Conservation (phyloP, 2,797 vertebrate genomes). For the Sebastes vulpes region DNA sequence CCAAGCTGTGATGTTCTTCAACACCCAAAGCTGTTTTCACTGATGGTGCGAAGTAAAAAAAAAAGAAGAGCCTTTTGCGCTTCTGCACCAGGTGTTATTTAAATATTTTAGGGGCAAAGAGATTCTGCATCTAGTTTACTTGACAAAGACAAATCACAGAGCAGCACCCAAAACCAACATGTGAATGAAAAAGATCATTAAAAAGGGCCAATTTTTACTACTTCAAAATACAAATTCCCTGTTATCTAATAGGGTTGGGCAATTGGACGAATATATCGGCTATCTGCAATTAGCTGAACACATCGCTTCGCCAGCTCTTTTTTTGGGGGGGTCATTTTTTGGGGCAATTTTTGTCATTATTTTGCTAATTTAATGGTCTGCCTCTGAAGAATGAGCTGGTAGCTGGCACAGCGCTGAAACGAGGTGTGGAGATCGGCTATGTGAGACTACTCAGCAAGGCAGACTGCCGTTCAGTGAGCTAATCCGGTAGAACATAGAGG, state of each 20-base stretch:
- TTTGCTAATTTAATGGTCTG: background rate
- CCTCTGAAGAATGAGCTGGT: background rate
- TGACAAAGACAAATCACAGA: constrained; percentile 18
- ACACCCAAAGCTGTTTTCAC: constrained; percentile 62
- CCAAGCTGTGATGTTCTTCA: constrained; percentile 66
- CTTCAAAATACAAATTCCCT: background rate
- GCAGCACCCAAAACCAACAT: background rate
- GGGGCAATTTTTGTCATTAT: background rate
- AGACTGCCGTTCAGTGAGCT: background rate
- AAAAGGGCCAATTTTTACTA: background rate
- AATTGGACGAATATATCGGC: background rate
- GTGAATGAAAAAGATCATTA: background rate
- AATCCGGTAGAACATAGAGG: no score
- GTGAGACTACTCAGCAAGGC: background rate
- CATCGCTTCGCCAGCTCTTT: no score
- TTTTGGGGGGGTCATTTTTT: background rate
- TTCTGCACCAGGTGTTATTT: constrained; percentile 59
- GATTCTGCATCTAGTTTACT: constrained; percentile 24
- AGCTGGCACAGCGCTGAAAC: background rate
- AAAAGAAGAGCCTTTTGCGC: constrained; percentile 17
- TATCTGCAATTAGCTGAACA: background rate
- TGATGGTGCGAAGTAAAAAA: constrained; percentile 37
- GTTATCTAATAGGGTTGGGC: background rate
- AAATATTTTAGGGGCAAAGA: constrained; percentile 53
- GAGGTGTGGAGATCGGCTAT: background rate